These are phyloP conservation scores for Pseudolaguvia tuberculata DNA, from an alignment of 2,113 vertebrate species.

Conservation along the genomic window DNA sequence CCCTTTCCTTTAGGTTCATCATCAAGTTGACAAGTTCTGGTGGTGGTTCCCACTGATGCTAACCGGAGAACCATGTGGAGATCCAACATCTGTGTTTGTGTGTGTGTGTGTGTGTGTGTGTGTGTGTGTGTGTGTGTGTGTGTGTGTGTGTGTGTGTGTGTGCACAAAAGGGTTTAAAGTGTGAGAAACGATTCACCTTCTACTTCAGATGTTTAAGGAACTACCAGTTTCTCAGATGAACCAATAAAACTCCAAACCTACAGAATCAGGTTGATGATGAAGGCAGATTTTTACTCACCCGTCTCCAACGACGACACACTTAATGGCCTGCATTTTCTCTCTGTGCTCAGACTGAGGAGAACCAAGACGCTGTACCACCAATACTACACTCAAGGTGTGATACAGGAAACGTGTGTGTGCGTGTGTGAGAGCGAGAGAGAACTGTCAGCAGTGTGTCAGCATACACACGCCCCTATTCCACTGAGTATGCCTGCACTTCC, in stretches of 20 bases:
- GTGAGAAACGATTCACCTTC: not conserved
- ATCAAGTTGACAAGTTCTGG: too few species aligned
- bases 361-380: not conserved
- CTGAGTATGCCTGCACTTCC: too few species aligned
- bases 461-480: too few species aligned
- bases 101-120: too few species aligned
- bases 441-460: too few species aligned
- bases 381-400: slow-evolving; percentile 19
- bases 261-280: not conserved
- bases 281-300: not conserved
- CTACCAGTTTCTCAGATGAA: not conserved
- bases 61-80: too few species aligned
- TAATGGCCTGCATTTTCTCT: slow-evolving; percentile 14
- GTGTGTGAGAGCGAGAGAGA: not conserved
- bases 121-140: too few species aligned
- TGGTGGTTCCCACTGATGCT: too few species aligned
- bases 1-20: too few species aligned
- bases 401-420: slow-evolving; percentile 43
- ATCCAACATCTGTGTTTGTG: too few species aligned
- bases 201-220: not conserved
- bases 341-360: not conserved
- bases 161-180: too few species aligned
- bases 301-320: slow-evolving; percentile 12
- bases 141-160: too few species aligned
- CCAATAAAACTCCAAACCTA: not conserved